Evolutionary conservation across 2,888 invertebrate genomes (phyloP).

Genomic region (Psococerastis gibbosa): DNA sequence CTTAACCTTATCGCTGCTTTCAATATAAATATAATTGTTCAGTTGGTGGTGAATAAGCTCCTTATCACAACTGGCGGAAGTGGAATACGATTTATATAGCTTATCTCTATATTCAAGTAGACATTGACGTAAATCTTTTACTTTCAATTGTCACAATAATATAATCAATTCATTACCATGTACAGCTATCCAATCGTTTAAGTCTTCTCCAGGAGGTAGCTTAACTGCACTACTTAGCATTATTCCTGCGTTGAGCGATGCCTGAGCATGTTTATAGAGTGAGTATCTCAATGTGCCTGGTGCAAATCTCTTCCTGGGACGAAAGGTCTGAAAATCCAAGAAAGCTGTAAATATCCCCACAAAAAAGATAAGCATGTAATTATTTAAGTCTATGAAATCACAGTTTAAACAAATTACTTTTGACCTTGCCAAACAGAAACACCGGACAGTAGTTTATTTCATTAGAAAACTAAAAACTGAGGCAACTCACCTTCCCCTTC

Average conservation of each 20-base stretch:
- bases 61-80: too few species aligned
- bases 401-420: too few species aligned
- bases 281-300: conserved; percentile 74
- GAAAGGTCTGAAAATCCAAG: conserved; percentile 50
- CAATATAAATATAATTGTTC: too few species aligned
- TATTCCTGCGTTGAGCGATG: conserved; percentile 73
- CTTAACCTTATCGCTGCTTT: too few species aligned
- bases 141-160: too few species aligned
- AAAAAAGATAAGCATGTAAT: background rate
- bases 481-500: conserved; percentile 44
- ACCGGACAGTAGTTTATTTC: background rate
- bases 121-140: conserved; percentile 3
- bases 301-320: conserved; percentile 72
- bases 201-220: conserved; percentile 62
- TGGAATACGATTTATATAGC: too few species aligned
- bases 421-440: conserved; percentile 2
- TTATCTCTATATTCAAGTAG: too few species aligned
- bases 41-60: too few species aligned
- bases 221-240: conserved; percentile 65
- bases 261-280: conserved; percentile 77
- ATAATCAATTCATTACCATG: conserved; percentile 41
- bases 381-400: too few species aligned
- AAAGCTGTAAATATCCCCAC: background rate
- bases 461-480: conserved; percentile 1
- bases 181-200: conserved; percentile 84